phyloP scores from a whole-genome alignment of 2,113 vertebrate species.

The Syngnathus floridae region DNA sequence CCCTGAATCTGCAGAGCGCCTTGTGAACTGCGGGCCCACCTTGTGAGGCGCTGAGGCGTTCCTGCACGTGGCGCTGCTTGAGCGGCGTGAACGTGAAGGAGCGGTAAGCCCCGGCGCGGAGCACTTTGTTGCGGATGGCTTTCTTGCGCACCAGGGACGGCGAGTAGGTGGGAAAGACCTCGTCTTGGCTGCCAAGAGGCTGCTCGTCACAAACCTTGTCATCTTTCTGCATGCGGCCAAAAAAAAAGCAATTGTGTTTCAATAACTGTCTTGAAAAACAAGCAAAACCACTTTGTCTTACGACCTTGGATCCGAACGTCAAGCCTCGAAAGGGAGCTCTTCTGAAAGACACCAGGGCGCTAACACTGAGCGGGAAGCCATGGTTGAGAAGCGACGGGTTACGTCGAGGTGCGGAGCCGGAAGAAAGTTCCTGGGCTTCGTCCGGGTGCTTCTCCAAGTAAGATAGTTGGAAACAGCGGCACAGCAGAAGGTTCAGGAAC shows the following conservation, averaged over 20 bases:
- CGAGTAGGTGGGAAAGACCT: constrained; percentile 74
- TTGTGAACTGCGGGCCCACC: constrained; percentile 69
- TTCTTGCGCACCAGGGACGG: constrained; percentile 87
- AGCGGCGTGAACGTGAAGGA: constrained; percentile 79
- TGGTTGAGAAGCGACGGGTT: constrained; percentile 75
- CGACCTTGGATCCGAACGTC: constrained; percentile 63
- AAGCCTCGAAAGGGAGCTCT: constrained; percentile 72
- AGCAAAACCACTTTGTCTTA: not conserved
- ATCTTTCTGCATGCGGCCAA: constrained; percentile 16
- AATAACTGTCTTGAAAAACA: not conserved
- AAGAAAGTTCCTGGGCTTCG: constrained; percentile 52
- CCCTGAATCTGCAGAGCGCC: constrained; percentile 62
- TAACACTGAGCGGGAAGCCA: constrained; percentile 85
- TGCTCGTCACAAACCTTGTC: constrained; percentile 27
- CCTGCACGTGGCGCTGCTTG: constrained; percentile 74
- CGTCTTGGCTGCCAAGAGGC: constrained; percentile 52
- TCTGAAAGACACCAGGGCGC: constrained; percentile 86
- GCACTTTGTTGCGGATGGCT: constrained; percentile 85
- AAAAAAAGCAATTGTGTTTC: not conserved
- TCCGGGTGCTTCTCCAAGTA: constrained; percentile 83
- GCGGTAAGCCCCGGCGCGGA: constrained; percentile 89
- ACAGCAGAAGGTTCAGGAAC: constrained; percentile 85
- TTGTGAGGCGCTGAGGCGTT: constrained; percentile 63
- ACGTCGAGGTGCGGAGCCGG: constrained; percentile 25
- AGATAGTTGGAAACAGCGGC: constrained; percentile 88